Conservation (phyloP, 2,888 invertebrate species). For the Crepidodera aurea region DNA sequence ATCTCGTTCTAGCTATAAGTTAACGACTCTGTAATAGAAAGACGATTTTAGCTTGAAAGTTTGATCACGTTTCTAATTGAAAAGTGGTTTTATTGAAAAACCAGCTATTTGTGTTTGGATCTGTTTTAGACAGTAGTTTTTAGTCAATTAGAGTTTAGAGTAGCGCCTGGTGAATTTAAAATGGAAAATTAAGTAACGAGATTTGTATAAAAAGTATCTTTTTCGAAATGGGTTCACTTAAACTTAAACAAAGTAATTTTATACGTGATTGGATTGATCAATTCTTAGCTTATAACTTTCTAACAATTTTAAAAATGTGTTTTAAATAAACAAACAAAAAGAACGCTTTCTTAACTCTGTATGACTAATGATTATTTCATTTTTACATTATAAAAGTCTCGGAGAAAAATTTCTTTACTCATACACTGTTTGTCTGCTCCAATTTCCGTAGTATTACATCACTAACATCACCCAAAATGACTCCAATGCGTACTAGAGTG, state of each 20-base stretch:
- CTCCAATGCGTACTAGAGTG: too few relatives aligned
- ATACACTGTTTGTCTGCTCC: background rate
- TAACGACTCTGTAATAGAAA: constrained; percentile 6
- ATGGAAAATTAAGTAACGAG: background rate
- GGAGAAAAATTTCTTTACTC: too few relatives aligned
- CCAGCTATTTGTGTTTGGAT: background rate
- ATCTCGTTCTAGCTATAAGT: constrained; percentile 1
- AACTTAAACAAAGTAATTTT: too few relatives aligned
- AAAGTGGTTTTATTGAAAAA: background rate
- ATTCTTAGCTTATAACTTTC: too few relatives aligned
- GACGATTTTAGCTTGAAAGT: background rate
- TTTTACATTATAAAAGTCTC: too few relatives aligned
- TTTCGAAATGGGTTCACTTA: too few relatives aligned
- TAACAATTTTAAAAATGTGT: too few relatives aligned
- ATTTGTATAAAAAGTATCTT: too few relatives aligned
- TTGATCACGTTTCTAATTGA: constrained; percentile 2
- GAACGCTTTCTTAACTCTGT: too few relatives aligned
- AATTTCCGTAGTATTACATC: background rate
- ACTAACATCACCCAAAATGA: background rate
- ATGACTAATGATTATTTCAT: too few relatives aligned
- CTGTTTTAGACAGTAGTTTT: background rate
- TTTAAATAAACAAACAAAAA: too few relatives aligned
- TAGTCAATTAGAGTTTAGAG: background rate
- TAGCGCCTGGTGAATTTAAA: background rate
- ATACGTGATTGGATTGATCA: too few relatives aligned